These are phyloP conservation scores for Zeugodacus cucurbitae DNA, from an alignment of 1,140 invertebrate genomes.

Conservation along the genomic window DNA sequence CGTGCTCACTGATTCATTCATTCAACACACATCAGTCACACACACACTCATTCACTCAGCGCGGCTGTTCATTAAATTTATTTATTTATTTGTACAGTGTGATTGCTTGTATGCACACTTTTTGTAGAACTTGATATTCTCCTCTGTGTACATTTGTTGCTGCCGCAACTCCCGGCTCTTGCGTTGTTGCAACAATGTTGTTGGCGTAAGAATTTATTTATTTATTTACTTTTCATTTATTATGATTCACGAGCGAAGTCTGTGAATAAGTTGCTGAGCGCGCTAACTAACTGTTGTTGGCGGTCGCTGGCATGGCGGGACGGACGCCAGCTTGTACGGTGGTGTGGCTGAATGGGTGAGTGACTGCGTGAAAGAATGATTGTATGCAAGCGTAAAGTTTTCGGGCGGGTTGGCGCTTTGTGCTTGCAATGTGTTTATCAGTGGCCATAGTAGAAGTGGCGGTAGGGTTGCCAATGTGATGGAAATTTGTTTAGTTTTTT, in stretches of 20 bases:
- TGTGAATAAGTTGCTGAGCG: background rate
- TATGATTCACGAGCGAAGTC: slow-evolving; percentile 18
- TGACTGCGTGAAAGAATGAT: background rate
- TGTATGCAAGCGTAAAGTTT: background rate
- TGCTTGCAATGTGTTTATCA: background rate
- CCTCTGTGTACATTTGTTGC: background rate
- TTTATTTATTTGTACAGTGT: background rate
- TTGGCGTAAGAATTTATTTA: slow-evolving; percentile 7
- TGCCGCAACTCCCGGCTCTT: background rate
- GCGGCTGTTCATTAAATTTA: background rate
- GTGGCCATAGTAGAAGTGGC: background rate
- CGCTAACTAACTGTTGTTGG: background rate
- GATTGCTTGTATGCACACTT: background rate
- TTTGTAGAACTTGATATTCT: background rate
- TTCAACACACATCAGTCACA: background rate
- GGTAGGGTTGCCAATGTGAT: background rate
- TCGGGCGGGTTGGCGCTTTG: background rate
- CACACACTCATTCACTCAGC: background rate
- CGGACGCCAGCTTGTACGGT: background rate
- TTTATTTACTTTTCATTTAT: slow-evolving; percentile 39
- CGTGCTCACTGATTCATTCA: background rate
- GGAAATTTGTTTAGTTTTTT: background rate
- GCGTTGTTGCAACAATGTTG: background rate
- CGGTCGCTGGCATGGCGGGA: background rate
- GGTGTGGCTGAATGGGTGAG: background rate